Evolutionary conservation across 2,888 invertebrate species (phyloP), one percentile per base, ranked within the genome.

Genomic region (Rhingia rostrata): DNA sequence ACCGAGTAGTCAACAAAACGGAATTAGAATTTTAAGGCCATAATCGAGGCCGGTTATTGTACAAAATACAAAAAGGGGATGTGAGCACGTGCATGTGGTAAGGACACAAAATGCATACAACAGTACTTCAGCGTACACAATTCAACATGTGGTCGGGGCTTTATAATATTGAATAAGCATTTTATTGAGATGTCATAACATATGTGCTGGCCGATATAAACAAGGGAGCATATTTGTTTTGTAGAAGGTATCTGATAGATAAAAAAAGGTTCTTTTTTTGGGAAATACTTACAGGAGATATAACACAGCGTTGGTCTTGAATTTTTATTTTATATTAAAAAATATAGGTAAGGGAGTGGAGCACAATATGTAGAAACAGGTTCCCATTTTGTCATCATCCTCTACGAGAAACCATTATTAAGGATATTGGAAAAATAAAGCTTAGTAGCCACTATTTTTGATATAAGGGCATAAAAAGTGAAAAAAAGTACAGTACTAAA

Each of bases 1-100:
- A 80, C 79, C 69, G 45, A 66, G 79, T 66, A 84, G 79, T 83
- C 83, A 83, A 83, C 84, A 80, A 84, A 84, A 80, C 69, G 69
- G 69, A 80, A 84, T 84, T 84, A 84, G 84, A 84, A 84, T 84
- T 84, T 84, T 80, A 80, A 80, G 70, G 80, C 74, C 66, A 75
- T 75, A 35, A 22, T 30, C 60, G 60, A 32, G 63, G 49, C 45
- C 54, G 39, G 56, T 70, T 66, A 61, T 70, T 84, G 79, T 79
- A 43, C 33, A 64, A 58, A 77, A 60, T 30, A 74, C n/a, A 47
- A 33, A 77, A 60, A 78, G 70, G 53, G 22, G 45, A 56, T 30
- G 47, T 51, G 22, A 72, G 61, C 72, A 83, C 82, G 79, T 74
- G 79, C 73, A 83, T 78, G 60, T 60, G 49, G 54, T 33, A 39